A percentile compares a stretch with the other conserved stretches of the same genome.
Conservation (phyloP, 2,888 invertebrate species). For the Apotomis capreana region DNA sequence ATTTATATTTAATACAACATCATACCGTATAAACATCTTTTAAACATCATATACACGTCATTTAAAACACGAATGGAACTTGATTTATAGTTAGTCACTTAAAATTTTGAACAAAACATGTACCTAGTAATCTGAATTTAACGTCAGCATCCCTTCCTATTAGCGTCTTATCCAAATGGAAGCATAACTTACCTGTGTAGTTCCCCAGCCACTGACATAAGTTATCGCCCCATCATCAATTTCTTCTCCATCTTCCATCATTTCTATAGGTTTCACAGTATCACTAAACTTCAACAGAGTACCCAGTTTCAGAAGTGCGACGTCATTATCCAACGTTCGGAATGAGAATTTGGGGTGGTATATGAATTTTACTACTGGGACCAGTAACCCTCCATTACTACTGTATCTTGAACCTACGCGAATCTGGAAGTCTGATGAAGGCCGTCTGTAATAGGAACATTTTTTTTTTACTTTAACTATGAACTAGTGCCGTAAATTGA, state of each 20-base stretch:
- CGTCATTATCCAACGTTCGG: slow-evolving; percentile 82
- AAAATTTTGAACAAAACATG: too few relatives aligned
- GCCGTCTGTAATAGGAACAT: slow-evolving; percentile 52
- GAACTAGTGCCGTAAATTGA: too few relatives aligned
- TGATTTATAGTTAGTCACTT: too few relatives aligned
- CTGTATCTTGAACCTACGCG: slow-evolving; percentile 82
- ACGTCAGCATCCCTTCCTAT: too few relatives aligned
- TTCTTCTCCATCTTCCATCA: slow-evolving; percentile 67
- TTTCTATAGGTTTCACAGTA: slow-evolving; percentile 67
- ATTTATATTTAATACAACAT: too few relatives aligned
- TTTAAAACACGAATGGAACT: too few relatives aligned
- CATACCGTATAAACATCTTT: too few relatives aligned
- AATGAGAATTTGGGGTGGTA: slow-evolving; percentile 80
- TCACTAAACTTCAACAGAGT: slow-evolving; percentile 75
- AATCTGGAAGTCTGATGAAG: slow-evolving; percentile 60
- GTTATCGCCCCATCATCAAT: slow-evolving; percentile 66
- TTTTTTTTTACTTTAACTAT: too few relatives aligned
- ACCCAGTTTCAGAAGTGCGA: slow-evolving; percentile 81
- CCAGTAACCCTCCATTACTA: slow-evolving; percentile 74
- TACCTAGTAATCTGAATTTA: too few relatives aligned
- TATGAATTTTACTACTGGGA: slow-evolving; percentile 74
- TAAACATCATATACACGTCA: too few relatives aligned
- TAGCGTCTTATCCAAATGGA: too few relatives aligned
- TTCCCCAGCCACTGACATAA: slow-evolving; percentile 75
- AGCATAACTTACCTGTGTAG: slow-evolving; percentile 57